Evolutionary conservation across 1,140 invertebrate genomes (phyloP).

Genomic region (Elysia chlorotica): DNA sequence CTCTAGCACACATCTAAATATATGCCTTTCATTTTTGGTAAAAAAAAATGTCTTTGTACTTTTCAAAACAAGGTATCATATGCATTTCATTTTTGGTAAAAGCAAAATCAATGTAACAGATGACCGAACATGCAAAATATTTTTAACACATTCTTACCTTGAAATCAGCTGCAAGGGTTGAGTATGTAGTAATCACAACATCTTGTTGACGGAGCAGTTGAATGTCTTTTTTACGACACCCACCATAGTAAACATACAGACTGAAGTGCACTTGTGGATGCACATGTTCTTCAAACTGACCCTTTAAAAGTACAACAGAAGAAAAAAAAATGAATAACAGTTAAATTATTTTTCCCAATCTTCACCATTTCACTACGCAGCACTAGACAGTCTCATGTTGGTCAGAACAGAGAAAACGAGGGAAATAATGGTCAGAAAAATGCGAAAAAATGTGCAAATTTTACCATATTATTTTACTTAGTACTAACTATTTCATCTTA

Average conservation of each 20-base stretch:
- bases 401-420: slow-evolving; percentile 75
- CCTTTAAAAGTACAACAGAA: too few relatives aligned
- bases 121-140: neutral
- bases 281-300: slow-evolving; percentile 42
- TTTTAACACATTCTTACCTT: slow-evolving; percentile 20
- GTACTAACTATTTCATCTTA: too few relatives aligned
- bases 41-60: too few relatives aligned
- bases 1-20: too few relatives aligned
- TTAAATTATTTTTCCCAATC: neutral
- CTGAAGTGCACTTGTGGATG: slow-evolving; percentile 33
- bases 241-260: slow-evolving; percentile 40
- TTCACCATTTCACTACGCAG: neutral
- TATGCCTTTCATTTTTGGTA: too few relatives aligned
- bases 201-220: slow-evolving; percentile 60
- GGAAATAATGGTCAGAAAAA: slow-evolving; percentile 65
- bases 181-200: slow-evolving; percentile 65
- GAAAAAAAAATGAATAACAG: neutral
- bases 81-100: slow-evolving; percentile 7
- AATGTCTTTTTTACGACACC: slow-evolving; percentile 30
- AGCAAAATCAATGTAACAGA: neutral
- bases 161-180: slow-evolving; percentile 33
- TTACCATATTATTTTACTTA: too few relatives aligned
- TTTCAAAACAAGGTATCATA: too few relatives aligned
- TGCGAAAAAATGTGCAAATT: too few relatives aligned
- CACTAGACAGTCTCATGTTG: slow-evolving; percentile 64